phyloP scores from a whole-genome alignment of 2,113 vertebrate genomes.

The Corapipo altera region DNA sequence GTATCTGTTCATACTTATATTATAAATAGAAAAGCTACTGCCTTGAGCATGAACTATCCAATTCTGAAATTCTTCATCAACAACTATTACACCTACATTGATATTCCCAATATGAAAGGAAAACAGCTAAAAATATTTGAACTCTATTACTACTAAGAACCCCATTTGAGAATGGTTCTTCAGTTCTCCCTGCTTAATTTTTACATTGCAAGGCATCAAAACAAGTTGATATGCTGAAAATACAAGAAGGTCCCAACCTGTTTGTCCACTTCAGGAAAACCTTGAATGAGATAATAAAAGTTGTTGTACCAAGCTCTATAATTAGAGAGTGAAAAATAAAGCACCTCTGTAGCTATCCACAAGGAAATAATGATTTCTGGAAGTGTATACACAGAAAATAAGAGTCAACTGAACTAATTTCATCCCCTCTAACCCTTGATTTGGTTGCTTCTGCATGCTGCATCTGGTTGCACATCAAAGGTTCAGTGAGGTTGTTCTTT shows the following conservation, averaged over 20 bases:
- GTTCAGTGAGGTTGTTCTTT: neutral
- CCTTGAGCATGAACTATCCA: neutral
- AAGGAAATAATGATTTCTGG: neutral
- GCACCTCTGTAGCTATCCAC: neutral
- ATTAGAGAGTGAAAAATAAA: constrained; percentile 4
- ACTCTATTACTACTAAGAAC: neutral
- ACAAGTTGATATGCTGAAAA: neutral
- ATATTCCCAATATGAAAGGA: neutral
- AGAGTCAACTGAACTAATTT: neutral
- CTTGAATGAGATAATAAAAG: neutral
- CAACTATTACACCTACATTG: neutral
- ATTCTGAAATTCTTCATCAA: neutral
- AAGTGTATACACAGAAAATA: neutral
- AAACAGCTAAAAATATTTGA: neutral
- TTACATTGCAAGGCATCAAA: neutral
- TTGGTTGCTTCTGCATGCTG: neutral
- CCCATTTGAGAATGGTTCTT: neutral
- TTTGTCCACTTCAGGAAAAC: neutral
- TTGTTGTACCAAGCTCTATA: neutral
- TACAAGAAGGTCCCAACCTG: neutral
- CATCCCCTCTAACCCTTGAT: neutral
- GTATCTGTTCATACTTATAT: neutral
- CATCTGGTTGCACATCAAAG: neutral
- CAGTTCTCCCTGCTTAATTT: neutral
- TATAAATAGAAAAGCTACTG: neutral